Conservation (phyloP, 1,140 invertebrate species). For the Acyrthosiphon pisum region DNA sequence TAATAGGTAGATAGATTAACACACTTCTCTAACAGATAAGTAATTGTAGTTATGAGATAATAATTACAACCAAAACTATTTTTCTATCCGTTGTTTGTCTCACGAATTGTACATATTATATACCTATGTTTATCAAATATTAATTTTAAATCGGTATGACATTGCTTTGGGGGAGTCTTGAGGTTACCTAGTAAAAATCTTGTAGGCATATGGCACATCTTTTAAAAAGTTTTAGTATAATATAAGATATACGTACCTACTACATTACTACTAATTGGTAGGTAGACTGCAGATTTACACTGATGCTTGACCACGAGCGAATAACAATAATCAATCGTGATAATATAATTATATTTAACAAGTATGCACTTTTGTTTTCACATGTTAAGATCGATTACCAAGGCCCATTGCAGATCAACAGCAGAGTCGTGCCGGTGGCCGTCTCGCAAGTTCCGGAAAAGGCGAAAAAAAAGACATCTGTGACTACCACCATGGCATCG, state of each 20-base stretch:
- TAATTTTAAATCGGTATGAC: not conserved
- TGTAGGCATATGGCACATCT: not conserved
- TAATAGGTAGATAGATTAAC: too few species aligned
- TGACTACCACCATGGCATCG: not conserved
- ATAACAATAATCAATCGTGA: not conserved
- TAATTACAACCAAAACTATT: too few species aligned
- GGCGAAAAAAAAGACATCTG: not conserved
- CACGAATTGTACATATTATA: too few species aligned
- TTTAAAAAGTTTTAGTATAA: not conserved
- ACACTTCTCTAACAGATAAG: too few species aligned
- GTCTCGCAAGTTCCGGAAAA: not conserved
- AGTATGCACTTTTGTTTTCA: not conserved
- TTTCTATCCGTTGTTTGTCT: too few species aligned
- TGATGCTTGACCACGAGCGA: not conserved
- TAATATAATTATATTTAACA: not conserved
- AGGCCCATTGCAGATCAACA: conserved; percentile 39
- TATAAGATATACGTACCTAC: too few species aligned
- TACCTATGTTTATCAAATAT: too few species aligned
- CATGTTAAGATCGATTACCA: conserved; percentile 30
- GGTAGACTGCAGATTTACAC: too few species aligned
- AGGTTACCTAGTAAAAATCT: not conserved
- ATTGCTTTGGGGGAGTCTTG: not conserved
- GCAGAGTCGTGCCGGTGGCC: not conserved
- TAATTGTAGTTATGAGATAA: too few species aligned
- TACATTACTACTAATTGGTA: too few species aligned